These are phyloP conservation scores for Moxostoma hubbsi DNA, from an alignment of 2,797 vertebrate genomes.

Conservation along the genomic window DNA sequence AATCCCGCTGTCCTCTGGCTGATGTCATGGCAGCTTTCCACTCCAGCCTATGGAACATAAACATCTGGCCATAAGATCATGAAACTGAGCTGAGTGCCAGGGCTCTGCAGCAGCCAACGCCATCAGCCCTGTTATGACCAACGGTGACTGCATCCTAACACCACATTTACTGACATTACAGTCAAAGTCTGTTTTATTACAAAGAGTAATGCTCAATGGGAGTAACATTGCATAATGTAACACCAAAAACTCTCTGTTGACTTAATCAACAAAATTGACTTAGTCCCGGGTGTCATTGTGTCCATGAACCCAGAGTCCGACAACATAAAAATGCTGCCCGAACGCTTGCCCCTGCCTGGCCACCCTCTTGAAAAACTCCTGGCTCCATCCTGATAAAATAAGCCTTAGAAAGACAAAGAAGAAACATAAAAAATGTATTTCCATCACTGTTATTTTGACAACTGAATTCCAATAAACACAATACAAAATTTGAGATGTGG, in stretches of 20 bases:
- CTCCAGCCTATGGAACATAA: constrained; percentile 61
- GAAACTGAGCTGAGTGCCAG: constrained; percentile 69
- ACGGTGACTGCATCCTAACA: constrained; percentile 48
- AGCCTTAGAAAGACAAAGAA: no score
- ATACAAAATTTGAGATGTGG: no score
- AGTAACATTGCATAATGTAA: constrained; percentile 56
- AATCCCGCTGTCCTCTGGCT: constrained; percentile 76
- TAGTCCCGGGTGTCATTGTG: no score
- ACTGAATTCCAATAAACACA: no score
- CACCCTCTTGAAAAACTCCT: no score
- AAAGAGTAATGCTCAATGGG: constrained; percentile 29
- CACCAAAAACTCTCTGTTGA: constrained; percentile 9
- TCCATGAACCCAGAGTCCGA: no score
- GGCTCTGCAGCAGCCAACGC: constrained; percentile 37
- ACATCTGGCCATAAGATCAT: constrained; percentile 63
- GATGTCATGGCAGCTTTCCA: constrained; percentile 83
- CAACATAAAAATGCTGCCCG: no score
- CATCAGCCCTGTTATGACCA: constrained; percentile 44
- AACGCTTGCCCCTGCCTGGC: no score
- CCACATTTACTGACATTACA: constrained; percentile 48
- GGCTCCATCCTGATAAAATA: no score
- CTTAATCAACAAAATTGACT: no score
- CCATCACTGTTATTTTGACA: no score
- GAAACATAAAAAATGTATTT: no score
- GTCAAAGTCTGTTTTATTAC: constrained; percentile 34